Conservation (phyloP, 2,113 vertebrate genomes). For the Panthera uncia region DNA sequence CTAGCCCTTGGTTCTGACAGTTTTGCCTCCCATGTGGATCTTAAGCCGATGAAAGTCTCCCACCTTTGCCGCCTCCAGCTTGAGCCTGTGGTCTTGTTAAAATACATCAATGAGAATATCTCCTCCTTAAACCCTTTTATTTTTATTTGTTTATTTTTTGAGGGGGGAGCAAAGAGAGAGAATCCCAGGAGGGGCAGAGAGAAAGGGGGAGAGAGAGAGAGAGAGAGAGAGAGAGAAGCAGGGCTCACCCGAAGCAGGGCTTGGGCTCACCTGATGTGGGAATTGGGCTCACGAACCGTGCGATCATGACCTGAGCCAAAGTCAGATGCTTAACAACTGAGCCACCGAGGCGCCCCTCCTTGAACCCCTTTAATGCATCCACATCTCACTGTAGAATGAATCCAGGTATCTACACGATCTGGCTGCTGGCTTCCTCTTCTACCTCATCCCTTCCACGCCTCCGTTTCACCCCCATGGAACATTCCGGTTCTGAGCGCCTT, state of each 20-base stretch:
- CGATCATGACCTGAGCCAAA: too few relatives aligned
- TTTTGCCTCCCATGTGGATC: not conserved
- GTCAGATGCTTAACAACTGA: too few relatives aligned
- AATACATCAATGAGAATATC: not conserved
- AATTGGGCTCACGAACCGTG: too few relatives aligned
- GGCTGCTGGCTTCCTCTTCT: not conserved
- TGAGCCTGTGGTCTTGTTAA: not conserved
- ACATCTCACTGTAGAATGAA: not conserved
- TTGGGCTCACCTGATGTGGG: too few relatives aligned
- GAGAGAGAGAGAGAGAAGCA: too few relatives aligned
- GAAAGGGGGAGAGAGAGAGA: too few relatives aligned
- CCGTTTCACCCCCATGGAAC: not conserved
- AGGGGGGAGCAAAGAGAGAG: too few relatives aligned
- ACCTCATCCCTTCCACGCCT: not conserved
- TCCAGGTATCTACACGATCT: not conserved
- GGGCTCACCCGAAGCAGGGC: too few relatives aligned
- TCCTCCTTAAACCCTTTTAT: not conserved
- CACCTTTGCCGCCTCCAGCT: not conserved
- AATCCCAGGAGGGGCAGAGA: too few relatives aligned
- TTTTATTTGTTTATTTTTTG: too few relatives aligned
- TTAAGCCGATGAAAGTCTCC: too few relatives aligned
- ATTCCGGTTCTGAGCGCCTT: not conserved
- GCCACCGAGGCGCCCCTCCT: too few relatives aligned
- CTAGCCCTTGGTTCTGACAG: not conserved
- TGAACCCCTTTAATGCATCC: not conserved